Conservation (phyloP, 1,140 invertebrate genomes). For the Cheumatopsyche charites region DNA sequence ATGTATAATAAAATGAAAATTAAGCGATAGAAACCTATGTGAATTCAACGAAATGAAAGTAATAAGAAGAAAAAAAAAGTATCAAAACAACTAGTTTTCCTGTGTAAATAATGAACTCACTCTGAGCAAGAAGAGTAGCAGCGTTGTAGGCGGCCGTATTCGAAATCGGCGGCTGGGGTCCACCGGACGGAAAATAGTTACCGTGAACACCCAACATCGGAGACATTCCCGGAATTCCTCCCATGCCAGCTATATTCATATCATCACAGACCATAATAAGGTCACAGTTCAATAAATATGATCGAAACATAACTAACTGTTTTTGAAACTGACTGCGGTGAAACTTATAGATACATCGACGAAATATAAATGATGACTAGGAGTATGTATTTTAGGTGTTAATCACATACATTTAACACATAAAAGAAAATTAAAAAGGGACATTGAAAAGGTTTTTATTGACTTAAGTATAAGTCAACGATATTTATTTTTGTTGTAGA, state of each 20-base stretch:
- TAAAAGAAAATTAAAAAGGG: too few species aligned
- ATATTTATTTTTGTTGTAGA: too few species aligned
- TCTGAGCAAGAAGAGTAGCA: constrained; percentile 77
- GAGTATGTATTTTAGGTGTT: too few species aligned
- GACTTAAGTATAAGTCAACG: too few species aligned
- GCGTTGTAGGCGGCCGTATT: constrained; percentile 64
- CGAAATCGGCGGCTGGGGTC: constrained; percentile 20
- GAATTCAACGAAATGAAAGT: too few species aligned
- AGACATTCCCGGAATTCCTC: constrained; percentile 40
- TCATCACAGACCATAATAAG: constrained; percentile 28
- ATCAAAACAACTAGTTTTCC: constrained; percentile 29
- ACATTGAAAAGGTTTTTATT: too few species aligned
- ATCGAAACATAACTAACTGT: too few species aligned
- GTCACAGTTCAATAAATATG: constrained; percentile 1
- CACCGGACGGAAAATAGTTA: constrained; percentile 17
- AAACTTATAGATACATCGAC: too few species aligned
- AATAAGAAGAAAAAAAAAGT: background rate
- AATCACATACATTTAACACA: too few species aligned
- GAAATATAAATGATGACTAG: too few species aligned
- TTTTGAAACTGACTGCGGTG: background rate
- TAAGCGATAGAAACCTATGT: too few species aligned
- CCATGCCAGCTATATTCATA: constrained; percentile 37
- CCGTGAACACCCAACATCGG: constrained; percentile 33
- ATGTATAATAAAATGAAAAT: too few species aligned
- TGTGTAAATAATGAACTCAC: constrained; percentile 62